Evolutionary conservation across 2,888 invertebrate genomes (phyloP).

Genomic region (Drosophila paranaensis): DNA sequence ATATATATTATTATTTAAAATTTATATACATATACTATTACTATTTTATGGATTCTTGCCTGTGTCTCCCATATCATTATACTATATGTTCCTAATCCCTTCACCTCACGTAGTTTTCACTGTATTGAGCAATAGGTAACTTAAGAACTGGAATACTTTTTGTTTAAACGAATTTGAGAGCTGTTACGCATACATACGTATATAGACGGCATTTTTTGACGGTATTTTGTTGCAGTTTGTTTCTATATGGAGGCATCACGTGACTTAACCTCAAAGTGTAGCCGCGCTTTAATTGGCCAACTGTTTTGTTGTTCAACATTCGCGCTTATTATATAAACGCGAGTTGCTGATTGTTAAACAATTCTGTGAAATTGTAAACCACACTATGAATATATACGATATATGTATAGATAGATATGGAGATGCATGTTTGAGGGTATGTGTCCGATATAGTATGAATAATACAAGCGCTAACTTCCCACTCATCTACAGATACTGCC

Average conservation of each 20-base stretch:
- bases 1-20: too few species aligned
- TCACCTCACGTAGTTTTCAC: not conserved
- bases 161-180: not conserved
- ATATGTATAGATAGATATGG: not conserved
- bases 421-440: not conserved
- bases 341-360: slow-evolving; percentile 43
- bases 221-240: not conserved
- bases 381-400: slow-evolving; percentile 7
- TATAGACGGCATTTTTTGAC: not conserved
- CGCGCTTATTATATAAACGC: slow-evolving; percentile 31
- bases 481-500: slow-evolving; percentile 23
- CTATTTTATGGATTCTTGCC: too few species aligned
- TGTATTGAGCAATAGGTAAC: not conserved
- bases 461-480: slow-evolving; percentile 38
- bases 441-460: slow-evolving; percentile 9
- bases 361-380: slow-evolving; percentile 60
- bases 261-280: slow-evolving; percentile 22
- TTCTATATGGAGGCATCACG: slow-evolving; percentile 22
- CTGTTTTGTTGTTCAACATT: slow-evolving; percentile 18
- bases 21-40: too few species aligned
- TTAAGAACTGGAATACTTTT: not conserved
- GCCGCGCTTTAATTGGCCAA: slow-evolving; percentile 16
- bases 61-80: not conserved
- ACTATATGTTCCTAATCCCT: too few species aligned
- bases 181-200: not conserved